These are phyloP conservation scores for Rhinophrynus dorsalis DNA, from an alignment of 2,797 vertebrate species.

Conservation along the genomic window DNA sequence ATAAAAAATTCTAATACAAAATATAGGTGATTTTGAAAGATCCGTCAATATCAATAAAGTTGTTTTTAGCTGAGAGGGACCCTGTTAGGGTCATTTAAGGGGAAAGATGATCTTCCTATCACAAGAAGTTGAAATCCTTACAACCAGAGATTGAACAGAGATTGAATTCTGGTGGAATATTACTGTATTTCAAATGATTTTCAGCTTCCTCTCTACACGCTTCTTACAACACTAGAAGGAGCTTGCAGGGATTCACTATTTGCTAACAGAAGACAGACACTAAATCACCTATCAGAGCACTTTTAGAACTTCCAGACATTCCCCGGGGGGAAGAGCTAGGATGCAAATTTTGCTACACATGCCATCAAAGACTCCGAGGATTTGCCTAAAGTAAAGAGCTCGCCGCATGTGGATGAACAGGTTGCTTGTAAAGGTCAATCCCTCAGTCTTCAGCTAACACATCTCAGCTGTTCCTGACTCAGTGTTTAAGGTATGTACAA, in stretches of 20 bases:
- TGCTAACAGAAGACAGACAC: slow-evolving; percentile 49
- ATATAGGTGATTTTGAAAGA: too few relatives aligned
- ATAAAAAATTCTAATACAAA: too few relatives aligned
- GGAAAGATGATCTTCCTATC: slow-evolving; percentile 11
- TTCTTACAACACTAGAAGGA: not conserved
- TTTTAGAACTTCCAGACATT: slow-evolving; percentile 56
- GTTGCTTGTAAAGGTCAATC: slow-evolving; percentile 65
- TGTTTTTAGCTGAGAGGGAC: too few relatives aligned
- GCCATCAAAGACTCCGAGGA: slow-evolving; percentile 55
- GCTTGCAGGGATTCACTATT: slow-evolving; percentile 11
- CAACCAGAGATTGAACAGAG: slow-evolving; percentile 34
- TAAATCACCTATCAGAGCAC: slow-evolving; percentile 59
- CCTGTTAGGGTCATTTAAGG: slow-evolving; percentile 39
- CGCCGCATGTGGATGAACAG: slow-evolving; percentile 60
- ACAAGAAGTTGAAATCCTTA: slow-evolving; percentile 19
- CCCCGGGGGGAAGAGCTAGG: slow-evolving; percentile 61
- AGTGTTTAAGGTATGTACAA: slow-evolving; percentile 68
- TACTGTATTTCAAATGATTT: slow-evolving; percentile 31
- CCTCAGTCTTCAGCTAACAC: slow-evolving; percentile 49
- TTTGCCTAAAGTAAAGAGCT: slow-evolving; percentile 61
- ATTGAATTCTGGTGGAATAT: slow-evolving; percentile 33
- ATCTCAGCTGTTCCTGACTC: slow-evolving; percentile 58
- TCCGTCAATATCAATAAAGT: too few relatives aligned
- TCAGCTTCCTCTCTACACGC: not conserved
- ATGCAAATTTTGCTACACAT: slow-evolving; percentile 63